These are phyloP conservation scores for Rhopalosiphum padi DNA, from an alignment of 1,140 invertebrate species.

Conservation along the genomic window DNA sequence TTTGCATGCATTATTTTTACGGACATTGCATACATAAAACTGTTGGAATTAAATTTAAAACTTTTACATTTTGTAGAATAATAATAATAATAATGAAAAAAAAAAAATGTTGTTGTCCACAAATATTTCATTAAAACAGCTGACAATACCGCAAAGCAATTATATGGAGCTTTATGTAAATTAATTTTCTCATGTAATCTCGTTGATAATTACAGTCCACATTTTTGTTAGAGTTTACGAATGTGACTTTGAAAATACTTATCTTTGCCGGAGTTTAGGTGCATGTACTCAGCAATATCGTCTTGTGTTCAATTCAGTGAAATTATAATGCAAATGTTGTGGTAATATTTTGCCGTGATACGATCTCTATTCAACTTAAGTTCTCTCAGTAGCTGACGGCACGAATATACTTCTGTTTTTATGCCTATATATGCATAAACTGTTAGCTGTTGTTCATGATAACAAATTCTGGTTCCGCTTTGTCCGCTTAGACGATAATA, in stretches of 20 bases:
- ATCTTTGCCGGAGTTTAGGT: background rate
- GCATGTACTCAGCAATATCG: background rate
- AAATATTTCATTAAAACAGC: background rate
- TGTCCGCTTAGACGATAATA: background rate
- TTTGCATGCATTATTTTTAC: background rate
- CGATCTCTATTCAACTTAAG: constrained; percentile 3
- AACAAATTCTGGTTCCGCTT: background rate
- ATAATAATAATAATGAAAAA: background rate
- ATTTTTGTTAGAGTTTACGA: constrained; percentile 30
- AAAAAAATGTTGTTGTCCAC: background rate
- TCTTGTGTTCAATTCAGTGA: background rate
- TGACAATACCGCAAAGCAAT: constrained; percentile 6
- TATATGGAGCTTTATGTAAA: background rate
- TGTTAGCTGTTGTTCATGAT: background rate
- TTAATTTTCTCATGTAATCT: background rate
- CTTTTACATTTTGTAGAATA: background rate
- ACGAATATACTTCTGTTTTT: constrained; percentile 19
- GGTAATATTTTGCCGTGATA: background rate
- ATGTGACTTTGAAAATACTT: constrained; percentile 24
- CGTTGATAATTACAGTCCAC: background rate
- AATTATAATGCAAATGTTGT: constrained; percentile 2
- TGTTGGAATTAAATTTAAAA: background rate
- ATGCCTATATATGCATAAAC: background rate
- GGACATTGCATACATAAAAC: background rate
- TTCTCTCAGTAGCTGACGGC: background rate